Conservation (phyloP, 2,797 vertebrate species). For the Rhinoraja longicauda region DNA sequence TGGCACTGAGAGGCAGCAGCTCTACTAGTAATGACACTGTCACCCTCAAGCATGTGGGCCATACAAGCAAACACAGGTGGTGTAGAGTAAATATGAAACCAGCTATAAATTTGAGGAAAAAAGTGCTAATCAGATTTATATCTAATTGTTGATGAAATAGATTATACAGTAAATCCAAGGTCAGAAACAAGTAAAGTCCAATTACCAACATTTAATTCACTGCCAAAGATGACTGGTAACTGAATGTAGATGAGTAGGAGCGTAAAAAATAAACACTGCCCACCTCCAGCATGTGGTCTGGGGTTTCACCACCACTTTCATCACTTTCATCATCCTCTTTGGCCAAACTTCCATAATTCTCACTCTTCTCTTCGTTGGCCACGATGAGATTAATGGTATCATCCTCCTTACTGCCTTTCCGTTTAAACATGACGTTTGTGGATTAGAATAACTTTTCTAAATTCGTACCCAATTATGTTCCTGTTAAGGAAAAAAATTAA, state of each 20-base stretch:
- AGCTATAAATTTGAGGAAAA: background rate
- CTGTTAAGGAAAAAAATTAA: background rate
- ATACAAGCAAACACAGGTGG: background rate
- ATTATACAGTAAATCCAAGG: background rate
- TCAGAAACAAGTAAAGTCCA: background rate
- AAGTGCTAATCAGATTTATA: background rate
- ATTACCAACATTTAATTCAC: too few species aligned
- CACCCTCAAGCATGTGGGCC: too few species aligned
- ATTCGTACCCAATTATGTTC: background rate
- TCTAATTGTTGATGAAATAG: background rate
- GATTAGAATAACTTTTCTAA: background rate
- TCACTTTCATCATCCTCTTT: background rate
- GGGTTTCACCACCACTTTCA: background rate
- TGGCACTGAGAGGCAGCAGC: too few species aligned
- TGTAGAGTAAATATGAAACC: background rate
- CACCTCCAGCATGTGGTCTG: background rate
- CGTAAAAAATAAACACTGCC: background rate
- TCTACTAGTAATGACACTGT: too few species aligned
- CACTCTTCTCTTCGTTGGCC: background rate
- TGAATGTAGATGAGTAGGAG: background rate
- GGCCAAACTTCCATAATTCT: slow-evolving; percentile 22
- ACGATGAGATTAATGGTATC: background rate
- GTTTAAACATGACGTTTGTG: background rate
- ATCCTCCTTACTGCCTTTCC: background rate
- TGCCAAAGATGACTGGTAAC: background rate